Percentiles rank a stretch among this genome's conserved stretches.
Conservation (phyloP, 2,797 vertebrate species). For the Hephaestus fuliginosus region DNA sequence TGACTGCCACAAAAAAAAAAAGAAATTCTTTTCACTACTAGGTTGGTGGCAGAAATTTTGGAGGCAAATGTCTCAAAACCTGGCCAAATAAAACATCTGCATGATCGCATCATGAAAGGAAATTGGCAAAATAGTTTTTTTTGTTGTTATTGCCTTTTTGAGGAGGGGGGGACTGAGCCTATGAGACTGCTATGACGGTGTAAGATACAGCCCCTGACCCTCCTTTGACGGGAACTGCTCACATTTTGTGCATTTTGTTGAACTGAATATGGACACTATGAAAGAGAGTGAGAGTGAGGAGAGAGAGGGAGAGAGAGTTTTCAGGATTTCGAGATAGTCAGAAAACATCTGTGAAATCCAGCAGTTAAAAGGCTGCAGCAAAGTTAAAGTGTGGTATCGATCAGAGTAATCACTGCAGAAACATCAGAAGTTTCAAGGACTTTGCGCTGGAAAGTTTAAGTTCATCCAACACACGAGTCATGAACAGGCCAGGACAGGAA, state of each 20-base stretch:
- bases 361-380: slow-evolving; percentile 25
- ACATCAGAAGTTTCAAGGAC: slow-evolving; percentile 61
- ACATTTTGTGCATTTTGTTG: not conserved
- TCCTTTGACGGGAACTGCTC: not conserved
- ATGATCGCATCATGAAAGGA: not conserved
- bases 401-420: slow-evolving; percentile 40
- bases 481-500: slow-evolving; percentile 26
- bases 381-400: slow-evolving; percentile 56
- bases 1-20: not conserved
- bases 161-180: not conserved
- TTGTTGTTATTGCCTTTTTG: not conserved
- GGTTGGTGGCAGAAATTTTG: not conserved
- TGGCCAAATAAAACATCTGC: not conserved
- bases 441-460: slow-evolving; percentile 43
- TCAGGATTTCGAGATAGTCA: slow-evolving; percentile 27
- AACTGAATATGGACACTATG: slow-evolving; percentile 14
- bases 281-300: not conserved
- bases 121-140: not conserved
- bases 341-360: slow-evolving; percentile 48
- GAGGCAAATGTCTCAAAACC: not conserved
- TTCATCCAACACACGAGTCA: slow-evolving; percentile 32
- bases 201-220: slow-evolving; percentile 10
- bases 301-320: not conserved
- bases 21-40: not conserved
- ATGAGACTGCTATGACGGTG: not conserved